These are phyloP conservation scores for Anabacerthia variegaticeps DNA, from an alignment of 2,797 vertebrate genomes.

Conservation along the genomic window DNA sequence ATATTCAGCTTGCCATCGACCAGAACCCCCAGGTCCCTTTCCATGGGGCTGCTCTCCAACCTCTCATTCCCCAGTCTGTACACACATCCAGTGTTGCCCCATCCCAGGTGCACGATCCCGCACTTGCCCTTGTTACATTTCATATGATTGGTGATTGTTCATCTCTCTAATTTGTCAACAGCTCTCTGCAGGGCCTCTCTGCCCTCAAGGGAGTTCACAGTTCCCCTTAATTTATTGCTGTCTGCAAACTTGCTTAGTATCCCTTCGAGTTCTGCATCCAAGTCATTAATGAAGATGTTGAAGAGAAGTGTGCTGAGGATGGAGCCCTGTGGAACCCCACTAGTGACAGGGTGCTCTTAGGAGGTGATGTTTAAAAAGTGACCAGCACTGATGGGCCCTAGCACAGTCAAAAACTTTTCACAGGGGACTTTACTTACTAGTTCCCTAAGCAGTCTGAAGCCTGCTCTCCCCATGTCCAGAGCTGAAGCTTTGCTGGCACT, in stretches of 20 bases:
- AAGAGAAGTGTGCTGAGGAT: background rate
- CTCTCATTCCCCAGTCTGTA: background rate
- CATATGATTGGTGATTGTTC: background rate
- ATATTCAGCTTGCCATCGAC: fast-evolving
- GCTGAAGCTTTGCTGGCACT: background rate
- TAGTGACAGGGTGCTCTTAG: background rate
- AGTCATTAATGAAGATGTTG: background rate
- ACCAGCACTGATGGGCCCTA: background rate
- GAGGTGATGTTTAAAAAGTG: background rate
- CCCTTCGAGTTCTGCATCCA: background rate
- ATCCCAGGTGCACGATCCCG: fast-evolving
- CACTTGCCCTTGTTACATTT: background rate
- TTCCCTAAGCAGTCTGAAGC: background rate
- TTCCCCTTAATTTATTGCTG: background rate
- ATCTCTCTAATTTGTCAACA: background rate
- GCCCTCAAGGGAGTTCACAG: background rate
- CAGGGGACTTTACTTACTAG: background rate
- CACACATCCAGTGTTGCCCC: fast-evolving
- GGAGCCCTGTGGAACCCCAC: background rate
- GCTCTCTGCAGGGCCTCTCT: background rate
- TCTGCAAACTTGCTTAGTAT: background rate
- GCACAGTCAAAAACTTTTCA: background rate
- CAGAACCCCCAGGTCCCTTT: background rate
- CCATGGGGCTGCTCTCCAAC: background rate
- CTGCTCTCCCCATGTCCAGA: background rate